phyloP scores from a whole-genome alignment of 2,113 vertebrate species.

The Megaceryle maxima region DNA sequence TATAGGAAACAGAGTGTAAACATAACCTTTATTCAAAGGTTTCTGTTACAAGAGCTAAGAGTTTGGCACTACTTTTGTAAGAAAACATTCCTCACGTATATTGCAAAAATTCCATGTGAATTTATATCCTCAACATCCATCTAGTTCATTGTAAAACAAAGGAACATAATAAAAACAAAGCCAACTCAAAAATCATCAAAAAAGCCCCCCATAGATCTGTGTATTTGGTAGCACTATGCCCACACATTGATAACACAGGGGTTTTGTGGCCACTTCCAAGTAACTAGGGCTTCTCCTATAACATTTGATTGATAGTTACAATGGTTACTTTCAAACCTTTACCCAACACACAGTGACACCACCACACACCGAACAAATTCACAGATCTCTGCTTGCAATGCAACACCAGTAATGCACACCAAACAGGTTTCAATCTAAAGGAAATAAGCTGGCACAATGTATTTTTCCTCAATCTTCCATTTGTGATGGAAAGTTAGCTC shows the following conservation, averaged over 20 bases:
- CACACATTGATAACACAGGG: not conserved
- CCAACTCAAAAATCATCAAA: not conserved
- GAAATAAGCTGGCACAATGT: not conserved
- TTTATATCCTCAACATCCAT: not conserved
- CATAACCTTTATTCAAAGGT: not conserved
- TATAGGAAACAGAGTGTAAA: slow-evolving; percentile 5
- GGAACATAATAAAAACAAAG: not conserved
- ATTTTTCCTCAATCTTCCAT: not conserved
- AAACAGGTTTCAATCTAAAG: not conserved
- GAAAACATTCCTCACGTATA: not conserved
- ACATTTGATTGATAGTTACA: not conserved
- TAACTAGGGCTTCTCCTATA: not conserved
- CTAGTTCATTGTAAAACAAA: not conserved
- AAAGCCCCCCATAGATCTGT: accelerated
- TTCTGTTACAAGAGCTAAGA: not conserved
- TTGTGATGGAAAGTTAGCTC: not conserved
- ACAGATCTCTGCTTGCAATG: not conserved
- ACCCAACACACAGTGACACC: not conserved
- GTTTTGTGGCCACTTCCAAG: not conserved
- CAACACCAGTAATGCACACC: not conserved
- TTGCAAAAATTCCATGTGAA: not conserved
- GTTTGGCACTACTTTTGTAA: not conserved
- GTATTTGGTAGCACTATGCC: not conserved
- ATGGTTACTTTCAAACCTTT: not conserved
- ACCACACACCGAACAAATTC: not conserved